These are phyloP conservation scores for Apteryx mantelli DNA, from an alignment of 2,113 vertebrate species.

Conservation along the genomic window DNA sequence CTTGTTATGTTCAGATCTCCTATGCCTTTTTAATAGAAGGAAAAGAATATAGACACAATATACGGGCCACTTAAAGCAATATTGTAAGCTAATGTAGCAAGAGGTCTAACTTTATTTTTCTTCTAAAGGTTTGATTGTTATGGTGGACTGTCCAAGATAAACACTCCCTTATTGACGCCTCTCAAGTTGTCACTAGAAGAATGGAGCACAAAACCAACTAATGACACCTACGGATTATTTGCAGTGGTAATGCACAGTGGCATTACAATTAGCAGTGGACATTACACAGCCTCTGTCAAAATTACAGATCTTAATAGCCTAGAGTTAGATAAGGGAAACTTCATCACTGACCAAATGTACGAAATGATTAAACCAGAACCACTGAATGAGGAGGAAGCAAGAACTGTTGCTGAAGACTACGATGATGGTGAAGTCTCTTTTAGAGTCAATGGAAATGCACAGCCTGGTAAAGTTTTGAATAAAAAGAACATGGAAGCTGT, in stretches of 20 bases:
- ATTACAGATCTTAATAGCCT: conserved; percentile 83
- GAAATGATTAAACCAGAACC: conserved; percentile 74
- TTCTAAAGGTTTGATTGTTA: conserved; percentile 88
- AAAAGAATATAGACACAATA: fast-evolving
- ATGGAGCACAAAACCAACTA: conserved; percentile 90
- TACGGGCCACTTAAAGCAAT: fast-evolving
- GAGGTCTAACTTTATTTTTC: neutral
- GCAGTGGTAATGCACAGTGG: conserved; percentile 98
- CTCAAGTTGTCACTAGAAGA: conserved; percentile 90
- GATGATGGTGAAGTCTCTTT: conserved; percentile 88
- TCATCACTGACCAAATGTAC: conserved; percentile 62
- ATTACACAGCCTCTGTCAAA: conserved; percentile 94
- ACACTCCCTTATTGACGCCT: conserved; percentile 92
- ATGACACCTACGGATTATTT: conserved; percentile 89
- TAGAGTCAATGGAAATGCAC: conserved; percentile 69
- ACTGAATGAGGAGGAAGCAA: conserved; percentile 73
- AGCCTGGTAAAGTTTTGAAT: conserved; percentile 77
- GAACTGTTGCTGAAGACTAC: conserved; percentile 74
- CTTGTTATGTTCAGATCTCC: fast-evolving
- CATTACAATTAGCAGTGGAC: conserved; percentile 95
- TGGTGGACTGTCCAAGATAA: conserved; percentile 95
- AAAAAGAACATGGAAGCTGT: conserved; percentile 90
- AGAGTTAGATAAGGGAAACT: conserved; percentile 74
- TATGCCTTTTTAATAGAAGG: fast-evolving
- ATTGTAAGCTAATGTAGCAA: neutral